Percentiles rank a stretch among this genome's conserved stretches.
phyloP scores from a whole-genome alignment of 2,113 vertebrate genomes.

The Microcebus tavaratra region DNA sequence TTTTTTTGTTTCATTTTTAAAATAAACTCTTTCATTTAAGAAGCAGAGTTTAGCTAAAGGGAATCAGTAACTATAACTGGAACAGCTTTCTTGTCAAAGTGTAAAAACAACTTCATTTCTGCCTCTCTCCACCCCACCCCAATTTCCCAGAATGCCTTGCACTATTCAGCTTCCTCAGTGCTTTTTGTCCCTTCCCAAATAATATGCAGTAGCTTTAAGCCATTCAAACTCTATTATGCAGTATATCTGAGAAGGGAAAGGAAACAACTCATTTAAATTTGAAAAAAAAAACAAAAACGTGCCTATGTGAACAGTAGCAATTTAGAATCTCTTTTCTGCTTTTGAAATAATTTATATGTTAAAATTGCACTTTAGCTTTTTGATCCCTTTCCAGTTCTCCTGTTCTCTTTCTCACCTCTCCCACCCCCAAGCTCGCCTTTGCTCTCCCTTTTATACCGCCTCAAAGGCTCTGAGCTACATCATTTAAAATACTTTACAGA shows the following conservation, averaged over 20 bases:
- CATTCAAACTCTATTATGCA: conserved; percentile 74
- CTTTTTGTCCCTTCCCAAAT: conserved; percentile 78
- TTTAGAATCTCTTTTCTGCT: conserved; percentile 83
- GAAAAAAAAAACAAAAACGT: conserved; percentile 72
- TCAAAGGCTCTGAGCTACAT: conserved; percentile 67
- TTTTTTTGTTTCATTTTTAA: conserved; percentile 74
- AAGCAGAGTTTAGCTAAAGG: conserved; percentile 78
- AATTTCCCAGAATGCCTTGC: conserved; percentile 82
- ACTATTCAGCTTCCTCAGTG: conserved; percentile 82
- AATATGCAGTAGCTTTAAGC: conserved; percentile 79
- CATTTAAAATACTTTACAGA: conserved; percentile 79
- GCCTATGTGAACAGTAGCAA: conserved; percentile 82
- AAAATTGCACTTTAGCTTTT: conserved; percentile 88
- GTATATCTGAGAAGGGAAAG: conserved; percentile 77
- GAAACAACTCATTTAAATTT: conserved; percentile 79
- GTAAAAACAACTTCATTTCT: conserved; percentile 74
- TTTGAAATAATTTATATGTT: conserved; percentile 88
- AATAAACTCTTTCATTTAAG: conserved; percentile 75
- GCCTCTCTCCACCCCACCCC: conserved; percentile 65
- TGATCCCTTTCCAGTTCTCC: conserved; percentile 49
- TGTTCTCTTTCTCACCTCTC: conserved; percentile 62
- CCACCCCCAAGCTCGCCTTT: conserved; percentile 56
- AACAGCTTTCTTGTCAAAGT: conserved; percentile 74
- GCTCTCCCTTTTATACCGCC: conserved; percentile 44
- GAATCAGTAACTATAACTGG: conserved; percentile 80